Base-by-base conservation (phyloP, 2,888 invertebrate species). In the Liodrosophila aerea region DNA sequence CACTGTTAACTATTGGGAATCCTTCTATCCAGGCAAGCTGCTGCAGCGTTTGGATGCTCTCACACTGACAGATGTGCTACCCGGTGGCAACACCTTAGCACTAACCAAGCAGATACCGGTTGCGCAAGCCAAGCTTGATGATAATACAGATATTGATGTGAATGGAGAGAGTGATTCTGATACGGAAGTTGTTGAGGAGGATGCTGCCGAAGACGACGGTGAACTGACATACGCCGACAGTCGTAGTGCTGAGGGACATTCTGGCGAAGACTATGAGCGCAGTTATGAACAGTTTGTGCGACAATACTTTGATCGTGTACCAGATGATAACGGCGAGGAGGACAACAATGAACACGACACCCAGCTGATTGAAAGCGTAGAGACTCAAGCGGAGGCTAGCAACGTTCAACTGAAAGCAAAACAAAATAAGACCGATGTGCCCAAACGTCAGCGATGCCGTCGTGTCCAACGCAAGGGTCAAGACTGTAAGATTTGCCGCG, bases 401-500 rank as follows among this genome's bases (percentile, higher is more conserved):
- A 12, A 22, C 5, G 22, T 73, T 2, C 64, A 76, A 7, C 29
- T 1, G 5, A 9, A 29, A 8, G 5, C 7, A 43, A 62, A 57
- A 0, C 22, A 22, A 22, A 13, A 39, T 34, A 8, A 29, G 2
- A 12, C 13, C 1, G 44, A 27, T 8, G 15, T 9, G 12, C 30
- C 12, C 2, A 76, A 66, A 72, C 40, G 53, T 5, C 54, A 64
- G n/a, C 52, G 45, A 12, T 95, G 95, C 73, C 92, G 92, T 75
- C 92, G 93, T 81, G 92, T 93, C 0, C 89, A 92, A 44, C 93
- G 91, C 76, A 92, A 93, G 65, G 93, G 93, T 2, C 77, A 88
- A 52, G 72, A 83, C n/a, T 96, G 95, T 87, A 92, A 92, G 66
- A 91, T 94, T 1, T 96, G 96, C 83, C 93, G 94, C 72, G 93